phyloP scores from a whole-genome alignment of 2,797 vertebrate species.

The Esox masquinongy region DNA sequence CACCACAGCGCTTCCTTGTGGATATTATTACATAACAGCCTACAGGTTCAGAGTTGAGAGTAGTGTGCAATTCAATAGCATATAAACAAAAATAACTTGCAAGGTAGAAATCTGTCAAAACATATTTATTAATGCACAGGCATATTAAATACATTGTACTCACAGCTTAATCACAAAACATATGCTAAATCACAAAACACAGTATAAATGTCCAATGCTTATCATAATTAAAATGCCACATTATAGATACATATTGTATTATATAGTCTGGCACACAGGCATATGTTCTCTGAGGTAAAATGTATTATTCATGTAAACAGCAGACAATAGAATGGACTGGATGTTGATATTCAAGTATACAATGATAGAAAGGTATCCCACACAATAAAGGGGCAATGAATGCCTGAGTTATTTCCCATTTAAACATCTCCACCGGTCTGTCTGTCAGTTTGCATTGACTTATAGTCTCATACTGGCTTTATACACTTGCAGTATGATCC shows the following conservation, averaged over 20 bases:
- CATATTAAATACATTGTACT: not conserved
- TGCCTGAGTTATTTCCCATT: too few relatives aligned
- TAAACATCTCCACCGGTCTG: too few relatives aligned
- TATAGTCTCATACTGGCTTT: too few relatives aligned
- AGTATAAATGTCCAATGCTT: not conserved
- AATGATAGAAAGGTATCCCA: not conserved
- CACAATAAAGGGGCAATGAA: too few relatives aligned
- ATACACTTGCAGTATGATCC: too few relatives aligned
- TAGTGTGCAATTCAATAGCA: not conserved
- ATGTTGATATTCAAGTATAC: not conserved
- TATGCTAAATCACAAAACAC: too few relatives aligned
- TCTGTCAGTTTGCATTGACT: too few relatives aligned
- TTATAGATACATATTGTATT: not conserved
- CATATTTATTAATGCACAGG: not conserved
- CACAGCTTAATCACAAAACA: too few relatives aligned
- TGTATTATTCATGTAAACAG: not conserved
- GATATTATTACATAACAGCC: not conserved
- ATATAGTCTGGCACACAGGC: not conserved
- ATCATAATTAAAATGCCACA: not conserved
- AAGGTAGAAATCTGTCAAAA: not conserved
- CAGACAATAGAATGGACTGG: not conserved
- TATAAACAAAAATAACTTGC: not conserved
- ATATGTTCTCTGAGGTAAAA: not conserved
- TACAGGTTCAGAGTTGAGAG: not conserved
- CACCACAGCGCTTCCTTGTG: not conserved